These are phyloP conservation scores for Mycetomoellerius zeteki DNA, from an alignment of 1,140 invertebrate species.

Conservation along the genomic window DNA sequence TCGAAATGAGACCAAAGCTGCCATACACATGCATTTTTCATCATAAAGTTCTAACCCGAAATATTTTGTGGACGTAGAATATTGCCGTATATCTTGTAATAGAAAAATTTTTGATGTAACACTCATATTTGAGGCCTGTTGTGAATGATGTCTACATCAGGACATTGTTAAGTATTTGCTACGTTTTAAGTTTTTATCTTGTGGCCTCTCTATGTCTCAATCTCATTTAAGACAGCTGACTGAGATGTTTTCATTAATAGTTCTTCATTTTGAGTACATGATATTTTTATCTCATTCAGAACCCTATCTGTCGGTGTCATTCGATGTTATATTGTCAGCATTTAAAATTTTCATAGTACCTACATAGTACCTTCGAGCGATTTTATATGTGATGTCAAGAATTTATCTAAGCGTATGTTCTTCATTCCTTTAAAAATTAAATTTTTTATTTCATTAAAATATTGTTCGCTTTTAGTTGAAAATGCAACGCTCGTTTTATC, in stretches of 20 bases:
- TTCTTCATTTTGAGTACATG: not conserved
- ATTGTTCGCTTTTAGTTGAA: no score
- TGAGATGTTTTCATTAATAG: no score
- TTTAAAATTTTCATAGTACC: constrained; percentile 63
- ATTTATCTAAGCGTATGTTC: no score
- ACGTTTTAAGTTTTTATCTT: constrained; percentile 13
- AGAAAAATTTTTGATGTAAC: constrained; percentile 26
- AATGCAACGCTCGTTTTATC: no score
- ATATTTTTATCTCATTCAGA: not conserved
- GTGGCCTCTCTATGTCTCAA: constrained; percentile 50
- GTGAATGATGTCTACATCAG: constrained; percentile 54
- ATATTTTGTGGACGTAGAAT: constrained; percentile 30
- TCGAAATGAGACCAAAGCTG: no score
- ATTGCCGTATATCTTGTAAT: constrained; percentile 49
- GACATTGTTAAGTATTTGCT: constrained; percentile 52
- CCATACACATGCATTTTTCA: constrained; percentile 58
- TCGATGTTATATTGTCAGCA: not conserved
- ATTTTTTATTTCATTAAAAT: no score
- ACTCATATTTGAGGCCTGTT: constrained; percentile 36
- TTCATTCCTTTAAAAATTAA: no score
- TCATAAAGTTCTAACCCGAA: not conserved
- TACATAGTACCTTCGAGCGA: constrained; percentile 45
- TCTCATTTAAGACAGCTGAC: constrained; percentile 26
- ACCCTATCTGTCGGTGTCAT: not conserved
- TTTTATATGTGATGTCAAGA: constrained; percentile 52